Evolutionary conservation across 2,113 vertebrate genomes (phyloP).

Genomic region (Atrichornis clamosus): DNA sequence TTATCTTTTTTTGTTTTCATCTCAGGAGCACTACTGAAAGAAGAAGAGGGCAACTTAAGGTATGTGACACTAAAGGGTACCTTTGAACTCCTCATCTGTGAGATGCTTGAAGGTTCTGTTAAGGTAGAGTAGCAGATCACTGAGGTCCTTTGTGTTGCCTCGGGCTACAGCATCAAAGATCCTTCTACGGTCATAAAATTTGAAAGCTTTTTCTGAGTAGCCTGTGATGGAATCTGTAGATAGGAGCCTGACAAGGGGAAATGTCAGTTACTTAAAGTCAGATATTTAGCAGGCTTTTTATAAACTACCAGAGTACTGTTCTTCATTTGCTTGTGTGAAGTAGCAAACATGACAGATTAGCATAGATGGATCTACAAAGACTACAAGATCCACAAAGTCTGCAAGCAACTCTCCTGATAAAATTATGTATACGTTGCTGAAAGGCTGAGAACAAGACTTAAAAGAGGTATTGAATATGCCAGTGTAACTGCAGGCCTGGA

Average conservation of each 20-base stretch:
- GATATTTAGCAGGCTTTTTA: background rate
- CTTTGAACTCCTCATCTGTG: slow-evolving; percentile 87
- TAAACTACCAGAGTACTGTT: background rate
- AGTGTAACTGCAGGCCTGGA: background rate
- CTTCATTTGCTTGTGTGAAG: background rate
- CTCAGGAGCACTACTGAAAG: background rate
- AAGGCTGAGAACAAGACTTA: background rate
- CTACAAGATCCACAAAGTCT: background rate
- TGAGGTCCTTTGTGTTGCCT: slow-evolving; percentile 76
- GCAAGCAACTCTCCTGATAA: background rate
- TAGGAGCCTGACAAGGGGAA: slow-evolving; percentile 12
- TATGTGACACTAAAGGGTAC: slow-evolving; percentile 33
- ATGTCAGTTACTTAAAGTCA: background rate
- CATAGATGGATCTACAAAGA: background rate
- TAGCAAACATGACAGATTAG: background rate
- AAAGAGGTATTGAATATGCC: background rate
- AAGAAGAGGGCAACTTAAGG: background rate
- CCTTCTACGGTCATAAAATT: slow-evolving; percentile 67
- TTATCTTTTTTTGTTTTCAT: background rate
- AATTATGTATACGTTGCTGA: background rate
- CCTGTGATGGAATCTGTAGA: slow-evolving; percentile 55
- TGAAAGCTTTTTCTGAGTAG: slow-evolving; percentile 63
- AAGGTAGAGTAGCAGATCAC: slow-evolving; percentile 83
- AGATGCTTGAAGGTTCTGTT: slow-evolving; percentile 80
- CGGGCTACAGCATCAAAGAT: slow-evolving; percentile 88